Percentiles rank a stretch among this genome's conserved stretches.
phyloP scores from a whole-genome alignment of 2,113 vertebrate genomes.

The Fulmarus glacialis region DNA sequence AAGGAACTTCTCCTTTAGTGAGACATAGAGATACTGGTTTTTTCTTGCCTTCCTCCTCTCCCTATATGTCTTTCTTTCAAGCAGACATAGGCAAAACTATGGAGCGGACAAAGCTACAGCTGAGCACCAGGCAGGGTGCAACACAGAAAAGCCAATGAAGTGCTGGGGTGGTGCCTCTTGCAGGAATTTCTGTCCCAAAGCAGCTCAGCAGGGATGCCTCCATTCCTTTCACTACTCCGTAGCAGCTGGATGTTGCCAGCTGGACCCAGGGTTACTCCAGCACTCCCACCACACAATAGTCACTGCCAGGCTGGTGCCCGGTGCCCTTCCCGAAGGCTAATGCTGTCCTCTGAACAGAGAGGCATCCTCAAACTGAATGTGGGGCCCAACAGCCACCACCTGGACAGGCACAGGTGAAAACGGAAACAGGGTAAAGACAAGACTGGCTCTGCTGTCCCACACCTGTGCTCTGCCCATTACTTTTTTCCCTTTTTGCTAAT shows the following conservation, averaged over 20 bases:
- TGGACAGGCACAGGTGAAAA: neutral
- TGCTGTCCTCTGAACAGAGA: neutral
- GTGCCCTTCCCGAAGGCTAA: neutral
- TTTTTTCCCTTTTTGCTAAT: neutral
- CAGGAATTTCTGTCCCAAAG: neutral
- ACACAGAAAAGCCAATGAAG: neutral
- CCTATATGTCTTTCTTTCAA: neutral
- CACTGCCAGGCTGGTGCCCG: neutral
- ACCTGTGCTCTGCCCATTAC: neutral
- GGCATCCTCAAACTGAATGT: rapidly evolving
- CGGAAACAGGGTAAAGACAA: neutral
- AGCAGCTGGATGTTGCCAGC: neutral
- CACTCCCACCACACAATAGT: neutral
- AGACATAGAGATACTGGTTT: neutral
- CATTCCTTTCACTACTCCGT: too few species aligned
- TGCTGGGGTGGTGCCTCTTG: neutral
- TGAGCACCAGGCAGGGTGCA: neutral
- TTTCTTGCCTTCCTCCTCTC: neutral
- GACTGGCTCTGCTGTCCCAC: neutral
- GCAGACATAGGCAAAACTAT: neutral
- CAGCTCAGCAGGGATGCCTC: neutral
- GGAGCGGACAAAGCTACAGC: neutral
- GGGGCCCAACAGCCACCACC: neutral
- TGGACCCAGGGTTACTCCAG: neutral
- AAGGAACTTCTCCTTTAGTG: neutral